Evolutionary conservation across 2,888 invertebrate species (phyloP), one percentile per base, ranked within the genome.

Genomic region (Ramazzottius varieornatus): DNA sequence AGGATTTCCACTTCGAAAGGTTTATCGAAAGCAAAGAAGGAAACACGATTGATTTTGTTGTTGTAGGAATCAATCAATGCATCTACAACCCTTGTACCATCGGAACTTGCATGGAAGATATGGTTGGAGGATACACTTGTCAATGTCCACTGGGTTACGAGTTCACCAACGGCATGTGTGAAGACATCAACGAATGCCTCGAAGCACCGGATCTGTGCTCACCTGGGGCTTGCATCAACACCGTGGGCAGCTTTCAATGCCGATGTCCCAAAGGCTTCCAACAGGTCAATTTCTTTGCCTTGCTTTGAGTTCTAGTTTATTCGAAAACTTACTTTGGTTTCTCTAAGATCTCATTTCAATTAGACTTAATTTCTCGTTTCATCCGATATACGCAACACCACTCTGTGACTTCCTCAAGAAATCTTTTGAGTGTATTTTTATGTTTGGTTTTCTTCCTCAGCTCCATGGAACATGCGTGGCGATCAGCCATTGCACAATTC

Each of bases 201-300:
- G 29, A n/a, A n/a, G 8, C 54, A 24, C 20, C 54, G n/a, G 29
- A 54, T 24, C 54, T 54, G 16, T 54, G 54, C 24, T 29, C 20
- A 8, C 54, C 54, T 4, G 54, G 54, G 29, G 29, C 29, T 4
- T 54, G 54, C 54, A 29, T 54, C 29, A 54, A 54, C 54, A 54
- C n/a, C 13, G 29, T 54, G 20, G 54, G 54, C 20, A 54, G 54
- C 29, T 54, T 24, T 29, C 29, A 13, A 4, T 54, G 54, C 54
- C 54, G 54, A 8, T 54, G 54, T 54, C 54, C 54, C n/a, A 54
- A 54, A 24, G 54, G 54, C 29, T 54, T 54, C 54, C 54, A 54
- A 29, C 29, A 16, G 4, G 24, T n/a, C n/a, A n/a, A n/a, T n/a
- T n/a, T n/a, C n/a, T n/a, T n/a, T n/a, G n/a, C n/a, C n/a, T n/a